phyloP scores from a whole-genome alignment of 1,140 invertebrate genomes.

The Leptestheria dahalacensis region DNA sequence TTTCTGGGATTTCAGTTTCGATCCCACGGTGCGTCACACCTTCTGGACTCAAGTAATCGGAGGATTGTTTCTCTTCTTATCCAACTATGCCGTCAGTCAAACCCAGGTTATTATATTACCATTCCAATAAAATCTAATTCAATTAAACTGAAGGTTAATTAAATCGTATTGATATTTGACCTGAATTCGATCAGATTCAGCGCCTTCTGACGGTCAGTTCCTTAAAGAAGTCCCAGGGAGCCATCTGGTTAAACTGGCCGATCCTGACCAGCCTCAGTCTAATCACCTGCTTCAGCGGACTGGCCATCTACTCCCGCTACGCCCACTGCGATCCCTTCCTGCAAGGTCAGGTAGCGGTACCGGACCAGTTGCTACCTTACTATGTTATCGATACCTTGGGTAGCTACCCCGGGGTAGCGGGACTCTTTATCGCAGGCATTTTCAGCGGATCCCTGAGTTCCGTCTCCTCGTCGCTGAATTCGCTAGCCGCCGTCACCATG shows the following conservation, averaged over 20 bases:
- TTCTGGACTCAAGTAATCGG: conserved; percentile 55
- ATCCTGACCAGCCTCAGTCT: conserved; percentile 49
- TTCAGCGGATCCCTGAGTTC: conserved; percentile 73
- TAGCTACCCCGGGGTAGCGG: conserved; percentile 49
- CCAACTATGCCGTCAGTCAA: conserved; percentile 70
- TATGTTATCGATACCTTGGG: conserved; percentile 62
- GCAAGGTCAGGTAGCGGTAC: conserved; percentile 33
- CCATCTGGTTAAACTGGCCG: conserved; percentile 52
- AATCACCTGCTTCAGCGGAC: conserved; percentile 54
- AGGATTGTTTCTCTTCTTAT: conserved; percentile 51
- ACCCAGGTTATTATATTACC: conserved; percentile 45
- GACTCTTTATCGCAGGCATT: conserved; percentile 66
- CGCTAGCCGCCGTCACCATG: conserved; percentile 65
- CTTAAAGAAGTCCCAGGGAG: conserved; percentile 42
- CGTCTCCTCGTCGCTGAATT: conserved; percentile 68
- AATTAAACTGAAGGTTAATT: no score
- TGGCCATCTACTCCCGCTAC: conserved; percentile 63
- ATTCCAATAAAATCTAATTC: no score
- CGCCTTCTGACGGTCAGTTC: conserved; percentile 24
- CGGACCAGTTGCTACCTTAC: conserved; percentile 47
- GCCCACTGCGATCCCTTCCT: conserved; percentile 53
- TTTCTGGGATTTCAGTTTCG: conserved; percentile 44
- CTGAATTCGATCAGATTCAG: conserved; percentile 6
- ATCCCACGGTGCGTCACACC: conserved; percentile 57
- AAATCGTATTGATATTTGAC: no score